These are phyloP conservation scores for Embidobia sp. DNA, from an alignment of 2,888 invertebrate genomes.

Conservation along the genomic window DNA sequence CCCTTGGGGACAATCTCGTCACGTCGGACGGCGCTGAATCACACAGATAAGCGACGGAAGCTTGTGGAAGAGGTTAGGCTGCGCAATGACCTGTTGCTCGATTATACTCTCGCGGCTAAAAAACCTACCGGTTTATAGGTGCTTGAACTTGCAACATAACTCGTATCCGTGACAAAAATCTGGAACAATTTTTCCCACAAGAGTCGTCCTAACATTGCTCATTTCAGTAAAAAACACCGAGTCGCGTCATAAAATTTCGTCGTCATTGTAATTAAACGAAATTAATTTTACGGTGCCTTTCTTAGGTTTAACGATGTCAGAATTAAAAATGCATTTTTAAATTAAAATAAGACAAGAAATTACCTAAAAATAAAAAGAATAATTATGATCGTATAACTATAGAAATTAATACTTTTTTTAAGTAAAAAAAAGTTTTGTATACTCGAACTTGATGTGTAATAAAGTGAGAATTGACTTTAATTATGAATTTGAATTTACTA, in stretches of 20 bases:
- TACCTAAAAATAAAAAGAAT: too few relatives aligned
- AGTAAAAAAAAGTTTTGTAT: too few relatives aligned
- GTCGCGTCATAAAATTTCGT: constrained; percentile 28
- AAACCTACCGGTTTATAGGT: constrained; percentile 36
- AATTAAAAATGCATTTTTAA: too few relatives aligned
- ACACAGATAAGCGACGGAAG: constrained; percentile 48
- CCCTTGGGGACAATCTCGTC: constrained; percentile 63
- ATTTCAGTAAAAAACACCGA: too few relatives aligned
- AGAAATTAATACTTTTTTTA: too few relatives aligned
- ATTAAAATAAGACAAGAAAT: too few relatives aligned
- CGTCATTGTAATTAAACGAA: constrained; percentile 31
- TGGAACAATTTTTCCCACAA: constrained; percentile 22
- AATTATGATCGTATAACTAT: too few relatives aligned
- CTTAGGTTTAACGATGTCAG: too few relatives aligned
- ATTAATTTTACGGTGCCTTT: constrained; percentile 37
- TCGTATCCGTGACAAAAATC: not conserved
- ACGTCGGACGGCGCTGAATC: constrained; percentile 53
- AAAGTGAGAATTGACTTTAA: too few relatives aligned
- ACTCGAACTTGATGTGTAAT: too few relatives aligned
- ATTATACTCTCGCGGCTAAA: constrained; percentile 32
- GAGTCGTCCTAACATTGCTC: too few relatives aligned
- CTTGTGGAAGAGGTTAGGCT: constrained; percentile 37
- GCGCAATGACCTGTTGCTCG: constrained; percentile 40
- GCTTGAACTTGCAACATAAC: constrained; percentile 12
- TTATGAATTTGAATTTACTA: too few relatives aligned